Evolutionary conservation across 2,113 vertebrate genomes (phyloP), one percentile per base, ranked within the genome.

Genomic region (Phaethornis superciliosus): DNA sequence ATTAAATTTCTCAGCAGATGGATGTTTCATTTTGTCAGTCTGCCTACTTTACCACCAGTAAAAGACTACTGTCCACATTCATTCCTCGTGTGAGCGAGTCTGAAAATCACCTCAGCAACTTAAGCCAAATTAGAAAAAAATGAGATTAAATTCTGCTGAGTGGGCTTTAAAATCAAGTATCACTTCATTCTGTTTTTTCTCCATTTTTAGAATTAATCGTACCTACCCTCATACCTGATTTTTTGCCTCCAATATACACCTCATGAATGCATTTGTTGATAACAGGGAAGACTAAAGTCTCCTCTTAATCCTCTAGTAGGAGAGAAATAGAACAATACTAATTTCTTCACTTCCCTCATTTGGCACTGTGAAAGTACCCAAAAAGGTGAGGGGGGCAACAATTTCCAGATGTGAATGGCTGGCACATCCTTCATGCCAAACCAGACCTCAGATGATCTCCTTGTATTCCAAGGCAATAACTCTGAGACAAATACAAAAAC

Each of bases 401-500:
- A 60, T 33, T 94, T 81, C 72, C 63, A 89, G 74, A 35, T 71
- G 62, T 35, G 55, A 88, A 46, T 0, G 22, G 56, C 4, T 91
- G 81, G 22, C 32, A 59, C 10, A 72, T 40, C 51, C 51, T 72
- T 91, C 71, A 51, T 6, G 14, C 58, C 78, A 91, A 67, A 77
- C 59, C 51, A 91, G 78, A 65, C 60, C 67, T 76, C 24, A 77
- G 55, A 88, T 46, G 40, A 81, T 75, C 47, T 75, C 35, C 35
- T 94, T 4, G 1, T 52, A 88, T 81, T 96, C 69, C 83, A 85
- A 67, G 67, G 46, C 74, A 49, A 58, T 70, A 58, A 87, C 37
- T 94, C 81, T 90, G 67, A 90, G 85, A 47, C 78, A 95, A 93
- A 91, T 21, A 77, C 24, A 77, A 87, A 49, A 42, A 46, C 21